Evolutionary conservation across 2,888 invertebrate genomes (phyloP), one percentile per base, ranked within the genome.

Genomic region (Ferrisia virgata): DNA sequence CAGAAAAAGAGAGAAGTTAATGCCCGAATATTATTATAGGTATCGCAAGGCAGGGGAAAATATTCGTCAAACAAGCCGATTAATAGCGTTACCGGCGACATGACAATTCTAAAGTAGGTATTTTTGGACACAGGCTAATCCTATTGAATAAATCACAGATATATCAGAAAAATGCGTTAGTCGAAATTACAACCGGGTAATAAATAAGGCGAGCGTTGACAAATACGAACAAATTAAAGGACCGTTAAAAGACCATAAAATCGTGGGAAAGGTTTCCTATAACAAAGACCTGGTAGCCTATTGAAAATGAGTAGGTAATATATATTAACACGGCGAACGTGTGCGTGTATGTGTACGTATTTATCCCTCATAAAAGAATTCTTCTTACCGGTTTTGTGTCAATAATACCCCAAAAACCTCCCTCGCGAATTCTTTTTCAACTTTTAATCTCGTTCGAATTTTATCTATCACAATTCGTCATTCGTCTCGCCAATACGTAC

Each of bases 91-190:
- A 72, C 33, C 72, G 58, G 58, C 58, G 72, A 72, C 72, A 72
- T 72, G 72, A 72, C 72, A 72, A 33, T 28, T 28, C 64, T 28
- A 64, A 72, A 72, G 58, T 64, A 64, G 39, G 39, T 53, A n/a
- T 53, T 72, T 72, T 33, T 64, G 58, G 58, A n/a, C 33, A 72
- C 72, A 72, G 72, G 33, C 72, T 72, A 72, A 72, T 72, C 72
- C 72, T 72, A 72, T 72, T 72, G 72, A 72, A 72, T 72, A 72
- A 72, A 72, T 72, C 72, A 72, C 72, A 72, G 64, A 72, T 31
- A 72, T 72, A 72, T 72, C 72, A 72, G 72, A 72, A 72, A 72
- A 72, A 72, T 72, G 72, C 72, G 72, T 72, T 72, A 72, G 72
- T 72, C 36, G 72, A 72, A 72, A 72, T 72, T 72, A 72, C 58